phyloP scores from a whole-genome alignment of 2,888 invertebrate genomes.

The Pegoplata infirma region DNA sequence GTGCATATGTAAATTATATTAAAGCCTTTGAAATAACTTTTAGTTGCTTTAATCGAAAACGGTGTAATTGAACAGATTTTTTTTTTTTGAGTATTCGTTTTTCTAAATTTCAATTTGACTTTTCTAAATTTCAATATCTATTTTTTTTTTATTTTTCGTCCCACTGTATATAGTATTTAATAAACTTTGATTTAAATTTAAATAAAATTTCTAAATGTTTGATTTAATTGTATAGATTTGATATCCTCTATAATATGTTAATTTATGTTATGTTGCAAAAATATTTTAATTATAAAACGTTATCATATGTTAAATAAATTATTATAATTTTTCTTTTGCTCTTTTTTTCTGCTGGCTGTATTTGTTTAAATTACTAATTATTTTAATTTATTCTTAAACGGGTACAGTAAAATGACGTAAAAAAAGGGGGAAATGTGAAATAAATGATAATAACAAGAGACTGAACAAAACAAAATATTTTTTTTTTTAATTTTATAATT shows the following conservation, averaged over 20 bases:
- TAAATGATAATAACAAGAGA: no score
- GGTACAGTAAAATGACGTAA: neutral
- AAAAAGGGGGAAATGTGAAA: neutral
- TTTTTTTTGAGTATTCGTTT: no score
- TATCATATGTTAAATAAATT: conserved; percentile 53
- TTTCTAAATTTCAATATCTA: neutral
- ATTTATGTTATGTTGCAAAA: conserved; percentile 31
- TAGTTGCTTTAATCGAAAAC: no score
- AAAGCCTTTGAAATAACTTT: no score
- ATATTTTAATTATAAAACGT: conserved; percentile 50
- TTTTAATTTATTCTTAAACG: conserved; percentile 10
- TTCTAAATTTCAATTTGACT: no score
- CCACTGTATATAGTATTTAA: neutral
- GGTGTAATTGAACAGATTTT: no score
- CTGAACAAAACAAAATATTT: no score
- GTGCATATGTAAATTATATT: no score
- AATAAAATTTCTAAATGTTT: neutral
- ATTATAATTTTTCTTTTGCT: conserved; percentile 18
- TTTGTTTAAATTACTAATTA: conserved; percentile 19
- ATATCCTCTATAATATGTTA: conserved; percentile 45
- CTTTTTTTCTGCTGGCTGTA: neutral
- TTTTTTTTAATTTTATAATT: no score
- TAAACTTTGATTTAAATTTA: neutral
- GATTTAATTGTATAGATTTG: conserved; percentile 45
- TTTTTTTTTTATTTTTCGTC: no score